Evolutionary conservation across 2,888 invertebrate genomes (phyloP).

Genomic region (Drosophila koepferae): DNA sequence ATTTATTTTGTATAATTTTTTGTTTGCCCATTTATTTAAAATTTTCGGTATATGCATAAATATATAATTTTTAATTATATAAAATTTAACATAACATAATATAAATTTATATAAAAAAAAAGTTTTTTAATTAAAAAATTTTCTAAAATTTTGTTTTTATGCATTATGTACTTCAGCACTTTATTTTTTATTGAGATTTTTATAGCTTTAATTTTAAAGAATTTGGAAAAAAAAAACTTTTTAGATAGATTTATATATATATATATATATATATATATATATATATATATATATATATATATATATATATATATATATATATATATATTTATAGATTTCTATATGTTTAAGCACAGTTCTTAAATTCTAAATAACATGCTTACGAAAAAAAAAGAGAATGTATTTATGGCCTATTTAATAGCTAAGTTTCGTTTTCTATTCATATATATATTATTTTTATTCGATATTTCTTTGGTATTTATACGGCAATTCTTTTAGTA

Average conservation of each 20-base stretch:
- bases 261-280: too few species aligned
- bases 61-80: too few species aligned
- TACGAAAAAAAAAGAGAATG: neutral
- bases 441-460: neutral
- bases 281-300: neutral
- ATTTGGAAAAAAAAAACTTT: neutral
- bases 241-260: neutral
- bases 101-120: too few species aligned
- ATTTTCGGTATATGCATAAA: too few species aligned
- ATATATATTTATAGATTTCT: neutral
- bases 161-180: neutral
- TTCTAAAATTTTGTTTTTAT: too few species aligned
- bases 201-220: neutral
- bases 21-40: too few species aligned
- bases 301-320: too few species aligned
- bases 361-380: neutral
- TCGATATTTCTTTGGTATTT: neutral
- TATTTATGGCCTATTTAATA: neutral
- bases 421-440: neutral
- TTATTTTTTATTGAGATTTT: neutral
- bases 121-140: too few species aligned
- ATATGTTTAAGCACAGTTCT: conserved; percentile 2
- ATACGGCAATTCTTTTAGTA: neutral
- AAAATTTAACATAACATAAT: too few species aligned
- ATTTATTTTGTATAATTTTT: too few species aligned